phyloP scores from a whole-genome alignment of 2,797 vertebrate species.

The Orestias chungarensis region DNA sequence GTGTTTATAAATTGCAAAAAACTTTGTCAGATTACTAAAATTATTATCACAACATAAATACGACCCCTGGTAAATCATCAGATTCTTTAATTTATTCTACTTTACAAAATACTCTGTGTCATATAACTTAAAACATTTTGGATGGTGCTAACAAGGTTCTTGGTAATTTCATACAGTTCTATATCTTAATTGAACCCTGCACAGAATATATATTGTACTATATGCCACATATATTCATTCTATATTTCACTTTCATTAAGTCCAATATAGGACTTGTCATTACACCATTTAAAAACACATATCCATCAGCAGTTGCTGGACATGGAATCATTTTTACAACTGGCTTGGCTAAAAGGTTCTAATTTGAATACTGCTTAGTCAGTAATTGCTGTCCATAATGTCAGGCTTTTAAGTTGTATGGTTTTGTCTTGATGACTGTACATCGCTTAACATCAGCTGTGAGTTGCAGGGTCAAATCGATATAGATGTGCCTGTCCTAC shows the following conservation, averaged over 20 bases:
- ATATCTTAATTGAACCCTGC: not conserved
- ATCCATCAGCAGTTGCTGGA: slow-evolving; percentile 60
- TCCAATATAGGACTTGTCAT: slow-evolving; percentile 24
- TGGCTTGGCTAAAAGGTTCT: slow-evolving; percentile 48
- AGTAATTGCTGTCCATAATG: slow-evolving; percentile 68
- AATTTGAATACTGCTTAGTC: slow-evolving; percentile 76
- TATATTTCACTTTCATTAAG: not conserved
- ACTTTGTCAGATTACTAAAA: not conserved
- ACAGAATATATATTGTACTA: not conserved
- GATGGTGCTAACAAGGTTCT: not conserved
- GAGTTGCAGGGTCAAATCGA: slow-evolving; percentile 70
- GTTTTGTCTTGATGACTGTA: slow-evolving; percentile 56
- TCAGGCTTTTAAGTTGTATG: slow-evolving; percentile 64
- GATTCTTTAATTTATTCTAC: not conserved
- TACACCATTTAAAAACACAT: slow-evolving; percentile 25
- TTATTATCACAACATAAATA: not conserved
- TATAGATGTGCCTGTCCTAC: slow-evolving; percentile 65
- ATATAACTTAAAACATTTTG: not conserved
- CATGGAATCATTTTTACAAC: slow-evolving; percentile 48
- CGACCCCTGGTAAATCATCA: not conserved
- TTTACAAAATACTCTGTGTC: not conserved
- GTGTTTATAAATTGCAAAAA: not conserved
- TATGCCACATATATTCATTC: not conserved
- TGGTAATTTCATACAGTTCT: not conserved
- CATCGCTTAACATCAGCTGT: slow-evolving; percentile 66